phyloP scores from a whole-genome alignment of 2,888 invertebrate species.

The Sycophila texana region DNA sequence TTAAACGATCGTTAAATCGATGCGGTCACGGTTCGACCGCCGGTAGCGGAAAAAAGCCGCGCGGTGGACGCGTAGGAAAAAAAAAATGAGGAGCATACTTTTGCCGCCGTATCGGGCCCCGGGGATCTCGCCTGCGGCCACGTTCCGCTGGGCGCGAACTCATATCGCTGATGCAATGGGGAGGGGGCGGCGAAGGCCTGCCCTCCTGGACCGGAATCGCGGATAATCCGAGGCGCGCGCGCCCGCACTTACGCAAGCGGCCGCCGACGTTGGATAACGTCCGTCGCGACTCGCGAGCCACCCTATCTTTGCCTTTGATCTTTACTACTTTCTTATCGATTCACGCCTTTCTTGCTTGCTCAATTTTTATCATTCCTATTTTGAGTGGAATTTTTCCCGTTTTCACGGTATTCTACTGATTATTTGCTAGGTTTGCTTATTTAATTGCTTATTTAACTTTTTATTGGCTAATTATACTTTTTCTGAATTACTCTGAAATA shows the following conservation, averaged over 20 bases:
- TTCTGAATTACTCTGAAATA: no score
- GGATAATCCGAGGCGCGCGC: constrained; percentile 54
- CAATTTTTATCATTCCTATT: no score
- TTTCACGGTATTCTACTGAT: background rate
- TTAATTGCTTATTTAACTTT: no score
- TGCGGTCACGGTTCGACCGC: constrained; percentile 63
- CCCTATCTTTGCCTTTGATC: no score
- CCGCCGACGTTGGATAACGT: constrained; percentile 57
- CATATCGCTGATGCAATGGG: constrained; percentile 5
- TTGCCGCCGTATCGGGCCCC: constrained; percentile 31
- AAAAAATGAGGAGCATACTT: background rate
- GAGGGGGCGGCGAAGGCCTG: constrained; percentile 39
- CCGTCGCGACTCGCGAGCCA: constrained; percentile 31
- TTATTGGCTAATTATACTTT: background rate
- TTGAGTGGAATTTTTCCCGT: no score
- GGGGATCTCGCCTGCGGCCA: background rate
- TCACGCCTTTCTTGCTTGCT: background rate
- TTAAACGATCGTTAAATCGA: constrained; percentile 68
- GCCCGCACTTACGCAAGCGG: constrained; percentile 54
- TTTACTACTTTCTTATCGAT: no score
- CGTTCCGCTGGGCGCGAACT: background rate
- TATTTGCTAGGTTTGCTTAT: background rate
- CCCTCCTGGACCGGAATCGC: constrained; percentile 55
- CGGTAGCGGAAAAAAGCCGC: constrained; percentile 44
- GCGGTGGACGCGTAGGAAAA: constrained; percentile 4